Conservation (phyloP, 1,140 invertebrate species). For the Neotoxoptera formosana region DNA sequence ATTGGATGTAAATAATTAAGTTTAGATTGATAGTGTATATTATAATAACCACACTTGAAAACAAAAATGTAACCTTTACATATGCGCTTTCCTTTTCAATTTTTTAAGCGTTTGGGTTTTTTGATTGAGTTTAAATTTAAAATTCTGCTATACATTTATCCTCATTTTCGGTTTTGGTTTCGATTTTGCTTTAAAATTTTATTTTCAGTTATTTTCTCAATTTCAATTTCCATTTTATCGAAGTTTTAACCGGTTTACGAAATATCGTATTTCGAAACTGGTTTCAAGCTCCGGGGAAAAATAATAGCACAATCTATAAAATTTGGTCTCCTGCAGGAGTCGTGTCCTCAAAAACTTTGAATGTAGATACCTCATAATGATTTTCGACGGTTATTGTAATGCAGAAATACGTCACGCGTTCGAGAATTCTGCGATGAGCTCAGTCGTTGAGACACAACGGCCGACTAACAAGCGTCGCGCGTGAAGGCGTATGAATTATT, state of each 20-base stretch:
- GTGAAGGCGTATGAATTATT: neutral
- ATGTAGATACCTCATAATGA: neutral
- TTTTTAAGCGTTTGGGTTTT: too few species aligned
- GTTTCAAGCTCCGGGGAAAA: neutral
- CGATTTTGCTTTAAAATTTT: neutral
- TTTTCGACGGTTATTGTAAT: neutral
- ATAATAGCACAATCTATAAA: neutral
- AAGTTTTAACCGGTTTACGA: neutral
- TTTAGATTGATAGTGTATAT: neutral
- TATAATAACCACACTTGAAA: too few species aligned
- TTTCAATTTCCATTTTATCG: neutral
- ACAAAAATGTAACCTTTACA: neutral
- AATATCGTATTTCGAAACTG: neutral
- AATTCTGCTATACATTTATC: neutral
- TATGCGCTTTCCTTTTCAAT: neutral
- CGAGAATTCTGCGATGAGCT: neutral
- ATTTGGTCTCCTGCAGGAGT: neutral
- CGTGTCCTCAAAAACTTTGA: neutral
- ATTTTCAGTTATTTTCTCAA: neutral
- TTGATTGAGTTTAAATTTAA: neutral
- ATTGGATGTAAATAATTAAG: too few species aligned
- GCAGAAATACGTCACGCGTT: neutral
- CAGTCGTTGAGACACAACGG: neutral
- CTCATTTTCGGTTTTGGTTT: neutral
- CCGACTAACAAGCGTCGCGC: neutral